A percentile compares a stretch with the other conserved stretches of the same genome.
phyloP scores from a whole-genome alignment of 2,113 vertebrate genomes.

The Phyllostomus discolor region DNA sequence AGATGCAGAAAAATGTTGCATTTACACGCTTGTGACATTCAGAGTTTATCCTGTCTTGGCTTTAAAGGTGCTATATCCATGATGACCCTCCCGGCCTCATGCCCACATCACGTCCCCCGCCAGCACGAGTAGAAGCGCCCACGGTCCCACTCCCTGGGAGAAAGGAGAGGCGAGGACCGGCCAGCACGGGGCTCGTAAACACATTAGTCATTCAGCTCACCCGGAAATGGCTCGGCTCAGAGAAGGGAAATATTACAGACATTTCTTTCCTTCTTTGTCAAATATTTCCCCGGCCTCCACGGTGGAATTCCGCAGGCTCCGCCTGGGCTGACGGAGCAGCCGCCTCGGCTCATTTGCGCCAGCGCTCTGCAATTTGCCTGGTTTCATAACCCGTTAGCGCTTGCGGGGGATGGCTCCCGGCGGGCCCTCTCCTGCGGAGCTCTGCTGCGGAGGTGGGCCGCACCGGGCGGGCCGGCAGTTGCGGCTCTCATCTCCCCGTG shows the following conservation, averaged over 20 bases:
- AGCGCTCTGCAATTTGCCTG: not conserved
- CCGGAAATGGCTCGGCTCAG: not conserved
- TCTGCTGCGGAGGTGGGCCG: not conserved
- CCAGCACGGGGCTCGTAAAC: not conserved
- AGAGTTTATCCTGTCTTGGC: not conserved
- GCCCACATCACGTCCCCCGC: not conserved
- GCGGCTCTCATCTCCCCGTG: slow-evolving; percentile 35
- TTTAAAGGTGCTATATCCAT: no score
- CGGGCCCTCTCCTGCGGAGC: not conserved
- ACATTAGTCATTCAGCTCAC: not conserved
- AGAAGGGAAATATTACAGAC: not conserved
- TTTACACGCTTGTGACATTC: not conserved
- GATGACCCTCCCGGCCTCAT: not conserved
- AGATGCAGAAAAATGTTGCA: not conserved
- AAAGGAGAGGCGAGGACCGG: not conserved
- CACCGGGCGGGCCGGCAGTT: not conserved
- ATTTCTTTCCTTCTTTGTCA: not conserved
- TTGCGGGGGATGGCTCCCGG: not conserved
- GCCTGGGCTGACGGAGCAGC: not conserved
- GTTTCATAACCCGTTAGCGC: not conserved
- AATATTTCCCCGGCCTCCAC: not conserved
- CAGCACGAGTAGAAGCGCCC: not conserved
- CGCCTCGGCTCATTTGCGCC: not conserved
- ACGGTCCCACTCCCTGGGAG: not conserved
- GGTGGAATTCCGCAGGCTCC: not conserved